Conservation (phyloP, 2,888 invertebrate genomes). For the Lasius platythorax region DNA sequence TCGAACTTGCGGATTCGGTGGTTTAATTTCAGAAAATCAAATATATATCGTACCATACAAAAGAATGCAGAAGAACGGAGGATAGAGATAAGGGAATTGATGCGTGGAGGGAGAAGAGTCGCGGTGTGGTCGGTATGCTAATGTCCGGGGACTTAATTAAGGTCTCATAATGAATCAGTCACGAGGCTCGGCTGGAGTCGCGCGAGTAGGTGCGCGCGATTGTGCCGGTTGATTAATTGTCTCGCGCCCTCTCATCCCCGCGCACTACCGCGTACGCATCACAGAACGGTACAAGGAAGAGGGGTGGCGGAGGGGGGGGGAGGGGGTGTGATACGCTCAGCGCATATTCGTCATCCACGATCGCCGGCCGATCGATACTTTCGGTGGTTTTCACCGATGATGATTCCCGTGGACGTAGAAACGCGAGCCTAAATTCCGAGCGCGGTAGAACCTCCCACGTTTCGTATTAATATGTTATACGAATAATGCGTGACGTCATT, state of each 20-base stretch:
- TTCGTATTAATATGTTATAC: background rate
- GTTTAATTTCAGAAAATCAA: constrained; percentile 1
- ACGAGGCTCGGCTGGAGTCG: constrained; percentile 62
- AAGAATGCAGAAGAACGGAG: constrained; percentile 2
- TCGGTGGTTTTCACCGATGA: constrained; percentile 29
- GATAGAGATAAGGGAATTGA: constrained; percentile 26
- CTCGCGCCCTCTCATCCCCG: constrained; percentile 52
- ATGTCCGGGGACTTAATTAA: constrained; percentile 81
- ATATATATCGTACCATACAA: background rate
- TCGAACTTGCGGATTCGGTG: background rate
- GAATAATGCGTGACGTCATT: background rate
- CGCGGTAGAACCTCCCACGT: background rate
- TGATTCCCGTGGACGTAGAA: constrained; percentile 13
- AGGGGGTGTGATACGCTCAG: constrained; percentile 47
- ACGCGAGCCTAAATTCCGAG: background rate
- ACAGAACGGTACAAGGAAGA: constrained; percentile 26
- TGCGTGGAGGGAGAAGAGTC: constrained; percentile 33
- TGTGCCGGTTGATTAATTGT: constrained; percentile 80
- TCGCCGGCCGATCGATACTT: constrained; percentile 46
- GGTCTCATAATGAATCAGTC: constrained; percentile 83
- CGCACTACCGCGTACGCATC: constrained; percentile 20
- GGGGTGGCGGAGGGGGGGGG: constrained; percentile 26
- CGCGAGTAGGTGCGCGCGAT: constrained; percentile 65
- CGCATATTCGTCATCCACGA: constrained; percentile 63
- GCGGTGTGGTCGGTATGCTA: constrained; percentile 81